Conservation (phyloP, 2,113 vertebrate species). For the Electrona antarctica region DNA sequence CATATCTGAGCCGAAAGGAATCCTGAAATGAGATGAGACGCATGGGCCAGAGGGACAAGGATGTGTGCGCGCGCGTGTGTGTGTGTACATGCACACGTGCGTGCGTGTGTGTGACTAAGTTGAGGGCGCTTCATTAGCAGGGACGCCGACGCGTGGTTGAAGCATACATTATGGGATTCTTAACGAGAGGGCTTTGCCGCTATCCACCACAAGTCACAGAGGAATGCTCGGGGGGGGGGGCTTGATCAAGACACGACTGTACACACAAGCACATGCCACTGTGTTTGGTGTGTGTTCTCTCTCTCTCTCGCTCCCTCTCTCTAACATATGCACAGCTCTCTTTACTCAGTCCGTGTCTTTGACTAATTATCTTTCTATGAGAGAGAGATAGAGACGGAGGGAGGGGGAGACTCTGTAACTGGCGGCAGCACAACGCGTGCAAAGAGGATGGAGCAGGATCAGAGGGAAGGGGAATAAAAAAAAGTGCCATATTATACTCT, state of each 20-base stretch:
- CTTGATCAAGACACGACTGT: no score
- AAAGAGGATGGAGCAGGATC: conserved; percentile 16
- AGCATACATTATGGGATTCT: conserved; percentile 34
- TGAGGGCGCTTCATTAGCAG: conserved; percentile 31
- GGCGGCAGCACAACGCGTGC: conserved; percentile 11
- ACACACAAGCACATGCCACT: background rate
- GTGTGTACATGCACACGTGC: no score
- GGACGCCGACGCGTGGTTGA: conserved; percentile 8
- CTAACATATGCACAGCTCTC: no score
- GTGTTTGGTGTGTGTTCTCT: background rate
- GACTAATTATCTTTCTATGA: no score
- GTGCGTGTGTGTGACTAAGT: no score
- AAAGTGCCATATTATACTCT: conserved; percentile 60
- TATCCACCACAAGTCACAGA: background rate
- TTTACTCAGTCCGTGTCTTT: no score
- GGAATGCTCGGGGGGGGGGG: background rate
- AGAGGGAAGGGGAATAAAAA: conserved; percentile 41
- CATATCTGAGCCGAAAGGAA: background rate
- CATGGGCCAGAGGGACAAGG: conserved; percentile 7
- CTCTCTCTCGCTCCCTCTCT: no score
- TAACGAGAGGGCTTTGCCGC: conserved; percentile 32
- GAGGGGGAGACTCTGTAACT: conserved; percentile 5
- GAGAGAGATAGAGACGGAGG: background rate
- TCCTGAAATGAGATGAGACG: background rate
- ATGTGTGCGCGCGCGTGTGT: background rate